Evolutionary conservation across 2,113 vertebrate species (phyloP).

Genomic region (Poecilia latipinna): DNA sequence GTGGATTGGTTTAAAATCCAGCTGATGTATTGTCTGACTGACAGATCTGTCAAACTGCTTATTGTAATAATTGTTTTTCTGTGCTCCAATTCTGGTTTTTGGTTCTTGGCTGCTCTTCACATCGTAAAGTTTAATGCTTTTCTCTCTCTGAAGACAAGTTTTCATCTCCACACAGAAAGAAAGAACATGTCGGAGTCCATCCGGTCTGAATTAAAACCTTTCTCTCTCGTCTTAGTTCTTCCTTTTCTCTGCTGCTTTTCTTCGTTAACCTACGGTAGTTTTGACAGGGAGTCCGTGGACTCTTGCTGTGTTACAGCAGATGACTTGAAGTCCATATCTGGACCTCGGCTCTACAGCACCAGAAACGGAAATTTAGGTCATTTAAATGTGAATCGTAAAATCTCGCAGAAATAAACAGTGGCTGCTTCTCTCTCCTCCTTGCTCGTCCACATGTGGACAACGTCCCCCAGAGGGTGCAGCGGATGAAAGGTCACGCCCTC

Average conservation of each 20-base stretch:
- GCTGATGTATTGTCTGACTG: background rate
- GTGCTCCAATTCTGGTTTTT: background rate
- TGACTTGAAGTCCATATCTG: background rate
- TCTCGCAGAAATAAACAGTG: too few relatives aligned
- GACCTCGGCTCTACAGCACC: too few relatives aligned
- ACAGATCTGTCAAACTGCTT: background rate
- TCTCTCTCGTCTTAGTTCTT: background rate
- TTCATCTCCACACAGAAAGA: background rate
- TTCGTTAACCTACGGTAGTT: too few relatives aligned
- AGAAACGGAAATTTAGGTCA: too few relatives aligned
- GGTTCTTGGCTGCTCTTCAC: background rate
- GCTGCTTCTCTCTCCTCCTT: background rate
- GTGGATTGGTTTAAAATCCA: background rate
- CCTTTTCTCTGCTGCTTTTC: background rate
- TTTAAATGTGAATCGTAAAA: too few relatives aligned
- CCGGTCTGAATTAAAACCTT: background rate
- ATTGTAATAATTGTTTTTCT: background rate
- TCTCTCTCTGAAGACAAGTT: too few relatives aligned
- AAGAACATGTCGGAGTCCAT: background rate
- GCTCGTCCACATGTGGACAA: background rate
- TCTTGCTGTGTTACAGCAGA: too few relatives aligned
- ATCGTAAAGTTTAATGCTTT: background rate
- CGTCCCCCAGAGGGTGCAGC: background rate
- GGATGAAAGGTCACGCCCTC: constrained; percentile 16
- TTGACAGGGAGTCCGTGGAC: background rate